Evolutionary conservation across 2,113 vertebrate genomes (phyloP).

Genomic region (Fulica atra): DNA sequence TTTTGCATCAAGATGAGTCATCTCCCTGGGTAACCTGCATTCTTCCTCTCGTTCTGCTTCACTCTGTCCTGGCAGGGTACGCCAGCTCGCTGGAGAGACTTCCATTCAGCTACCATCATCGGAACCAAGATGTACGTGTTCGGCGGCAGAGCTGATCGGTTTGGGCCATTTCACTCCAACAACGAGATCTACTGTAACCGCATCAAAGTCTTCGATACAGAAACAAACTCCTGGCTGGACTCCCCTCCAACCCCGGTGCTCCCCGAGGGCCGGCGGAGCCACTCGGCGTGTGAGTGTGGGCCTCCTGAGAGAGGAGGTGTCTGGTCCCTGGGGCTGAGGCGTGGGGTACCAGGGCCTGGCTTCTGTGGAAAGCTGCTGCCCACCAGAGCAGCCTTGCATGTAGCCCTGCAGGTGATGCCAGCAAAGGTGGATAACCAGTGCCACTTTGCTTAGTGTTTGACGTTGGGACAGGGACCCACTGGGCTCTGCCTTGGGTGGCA

Average conservation of each 20-base stretch:
- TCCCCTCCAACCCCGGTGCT: constrained; percentile 83
- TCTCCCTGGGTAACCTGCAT: background rate
- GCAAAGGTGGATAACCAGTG: background rate
- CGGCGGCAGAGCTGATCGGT: constrained; percentile 93
- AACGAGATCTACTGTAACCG: constrained; percentile 99
- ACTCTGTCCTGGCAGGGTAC: constrained; percentile 78
- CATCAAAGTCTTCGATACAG: constrained; percentile 94
- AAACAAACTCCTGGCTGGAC: constrained; percentile 92
- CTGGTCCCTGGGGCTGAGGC: background rate
- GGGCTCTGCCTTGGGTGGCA: background rate
- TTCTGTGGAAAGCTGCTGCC: background rate
- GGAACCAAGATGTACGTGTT: constrained; percentile 96
- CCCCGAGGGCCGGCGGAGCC: constrained; percentile 93
- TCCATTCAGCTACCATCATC: constrained; percentile 96
- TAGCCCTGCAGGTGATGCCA: background rate
- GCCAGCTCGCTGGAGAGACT: constrained; percentile 96
- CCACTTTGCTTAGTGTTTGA: background rate
- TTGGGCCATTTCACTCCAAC: constrained; percentile 97
- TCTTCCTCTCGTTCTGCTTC: background rate
- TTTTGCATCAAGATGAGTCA: background rate
- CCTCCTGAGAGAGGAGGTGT: background rate
- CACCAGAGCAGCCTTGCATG: accelerated
- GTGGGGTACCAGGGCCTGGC: background rate
- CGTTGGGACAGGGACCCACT: background rate
- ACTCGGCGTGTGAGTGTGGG: constrained; percentile 91